Evolutionary conservation across 2,113 vertebrate species (phyloP).

Genomic region (Anhinga anhinga): DNA sequence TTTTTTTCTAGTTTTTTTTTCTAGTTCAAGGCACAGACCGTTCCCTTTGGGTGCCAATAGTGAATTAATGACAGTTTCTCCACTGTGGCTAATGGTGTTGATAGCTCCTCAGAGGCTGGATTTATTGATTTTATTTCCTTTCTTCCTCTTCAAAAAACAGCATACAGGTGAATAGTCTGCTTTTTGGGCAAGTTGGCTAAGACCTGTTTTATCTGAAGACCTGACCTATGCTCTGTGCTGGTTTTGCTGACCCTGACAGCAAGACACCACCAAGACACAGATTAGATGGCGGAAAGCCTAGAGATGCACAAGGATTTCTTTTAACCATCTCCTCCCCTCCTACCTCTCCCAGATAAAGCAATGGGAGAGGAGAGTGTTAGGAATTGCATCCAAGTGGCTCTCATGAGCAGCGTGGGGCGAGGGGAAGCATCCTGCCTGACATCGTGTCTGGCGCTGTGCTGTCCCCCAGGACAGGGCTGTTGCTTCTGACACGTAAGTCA

Average conservation of each 20-base stretch:
- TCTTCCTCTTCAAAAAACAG: neutral
- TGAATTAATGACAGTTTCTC: neutral
- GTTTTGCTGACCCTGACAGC: neutral
- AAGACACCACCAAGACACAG: neutral
- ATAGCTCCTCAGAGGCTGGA: neutral
- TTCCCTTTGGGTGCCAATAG: neutral
- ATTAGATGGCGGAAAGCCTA: neutral
- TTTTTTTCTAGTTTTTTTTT: neutral
- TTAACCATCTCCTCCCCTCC: neutral
- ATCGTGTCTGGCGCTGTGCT: fast-evolving
- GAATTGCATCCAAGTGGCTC: neutral
- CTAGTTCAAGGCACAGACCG: neutral
- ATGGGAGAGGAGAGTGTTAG: neutral
- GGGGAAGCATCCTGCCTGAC: neutral
- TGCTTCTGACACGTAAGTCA: neutral
- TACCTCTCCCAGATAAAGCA: neutral
- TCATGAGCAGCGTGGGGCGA: fast-evolving
- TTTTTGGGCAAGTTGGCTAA: neutral
- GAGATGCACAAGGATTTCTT: neutral
- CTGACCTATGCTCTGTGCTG: neutral
- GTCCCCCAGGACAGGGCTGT: neutral
- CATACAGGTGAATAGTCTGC: neutral
- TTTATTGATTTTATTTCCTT: neutral
- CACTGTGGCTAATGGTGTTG: neutral
- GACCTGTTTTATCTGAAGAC: neutral